Evolutionary conservation across 2,888 invertebrate species (phyloP), one percentile per base, ranked within the genome.

Genomic region (Autographa gamma): DNA sequence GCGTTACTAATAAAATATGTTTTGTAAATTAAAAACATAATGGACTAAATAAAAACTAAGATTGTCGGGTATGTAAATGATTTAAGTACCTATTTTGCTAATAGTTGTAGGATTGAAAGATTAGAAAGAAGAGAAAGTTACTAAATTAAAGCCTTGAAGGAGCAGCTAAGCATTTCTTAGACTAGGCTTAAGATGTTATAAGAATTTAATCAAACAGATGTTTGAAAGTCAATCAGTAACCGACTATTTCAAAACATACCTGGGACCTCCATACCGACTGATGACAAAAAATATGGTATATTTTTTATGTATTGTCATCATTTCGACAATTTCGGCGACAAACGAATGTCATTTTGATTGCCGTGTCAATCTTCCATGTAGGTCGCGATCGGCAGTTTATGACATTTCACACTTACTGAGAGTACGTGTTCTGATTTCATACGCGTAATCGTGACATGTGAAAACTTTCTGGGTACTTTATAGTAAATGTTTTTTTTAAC

Each of bases 11-110:
- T 72, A 76, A 69, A 73, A 77, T 74, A 64, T 70, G 54, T 63
- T 68, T 8, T 19, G 69, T 70, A 74, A 79, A 66, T 71, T 69
- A 69, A 61, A 74, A 66, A 74, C 52, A 79, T 34, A 58, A 74
- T 11, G 38, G 5, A 19, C 8, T 4, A 60, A 52, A 14, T 69
- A 41, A 16, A 3, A 25, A 25, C 25, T 2, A 25, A 2, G 25
- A 25, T 2, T 25, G 25, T 25, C 1, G 3, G 1, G 3, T 25
- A 25, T 25, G 1, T 25, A 25, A 25, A 25, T 25, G 3, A 2
- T 1, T 25, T 25, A 3, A 25, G 25, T 25, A 25, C 25, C 25
- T 25, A 25, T 25, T 2, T 25, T 3, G 25, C 25, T 25, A 25
- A 25, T 3, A 25, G 25, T 25, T 25, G 1, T 25, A 25, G 3